Evolutionary conservation across 2,888 invertebrate genomes (phyloP), one percentile per base, ranked within the genome.

Genomic region (Diarsia brunnea): DNA sequence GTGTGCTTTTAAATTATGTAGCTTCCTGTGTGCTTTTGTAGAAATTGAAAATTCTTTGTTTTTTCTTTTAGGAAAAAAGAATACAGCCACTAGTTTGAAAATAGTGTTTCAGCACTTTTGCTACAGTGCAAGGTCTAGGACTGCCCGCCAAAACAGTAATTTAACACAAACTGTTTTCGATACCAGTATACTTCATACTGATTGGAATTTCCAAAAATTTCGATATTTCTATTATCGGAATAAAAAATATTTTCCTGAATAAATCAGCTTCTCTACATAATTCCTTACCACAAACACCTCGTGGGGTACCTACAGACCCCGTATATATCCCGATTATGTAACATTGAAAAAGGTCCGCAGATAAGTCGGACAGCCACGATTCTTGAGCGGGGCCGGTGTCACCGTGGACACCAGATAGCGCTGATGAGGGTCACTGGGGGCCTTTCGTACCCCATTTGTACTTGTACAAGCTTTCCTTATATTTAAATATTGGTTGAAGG

Each of bases 331-430:
- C 77, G 86, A 87, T 87, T 87, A 87, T 73, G 73, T 72, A 80
- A 87, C 80, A 82, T 74, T 83, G 87, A 87, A 87, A 87, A 87
- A 87, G 88, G 88, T 84, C 75, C 12, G 31, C 19, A 87, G 87
- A 87, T 87, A 83, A 83, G 73, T 83, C 27, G 84, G 81, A 81
- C 84, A 75, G 84, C 65, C 82, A 71, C 72, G 84, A 81, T 51
- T 70, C 85, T 70, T 73, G 85, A 83, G 82, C 63, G 66, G 75
- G 71, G 77, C 75, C 65, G 67, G 75, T 82, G 85, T 88, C 87
- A 88, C 77, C 86, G 79, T 88, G 86, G 87, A 88, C 88, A 86
- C 79, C 78, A 82, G 89, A 89, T 89, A 89, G 82, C 88, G 85
- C 72, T 89, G 89, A 89, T 85, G 86, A 88, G 89, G 89, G 89